Evolutionary conservation across 1,140 invertebrate genomes (phyloP), one percentile per base, ranked within the genome.

Genomic region (Drosophila rufa): DNA sequence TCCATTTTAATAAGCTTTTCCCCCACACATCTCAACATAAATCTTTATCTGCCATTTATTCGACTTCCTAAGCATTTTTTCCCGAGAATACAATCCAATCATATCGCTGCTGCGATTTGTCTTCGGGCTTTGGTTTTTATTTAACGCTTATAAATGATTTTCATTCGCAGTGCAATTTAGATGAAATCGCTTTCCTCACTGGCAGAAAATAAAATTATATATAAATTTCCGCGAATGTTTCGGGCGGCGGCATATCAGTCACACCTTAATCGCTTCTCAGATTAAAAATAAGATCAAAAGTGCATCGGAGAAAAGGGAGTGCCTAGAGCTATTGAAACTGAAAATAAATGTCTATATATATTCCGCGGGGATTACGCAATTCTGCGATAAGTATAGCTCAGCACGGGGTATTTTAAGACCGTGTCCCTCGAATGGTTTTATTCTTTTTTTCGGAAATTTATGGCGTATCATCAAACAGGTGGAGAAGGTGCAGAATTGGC

Each of bases 391-490:
- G 56, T 30, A 15, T 36, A 38, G 43, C 57, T 33, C 15, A 11
- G 8, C n/a, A 36, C 55, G 59, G 69, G 22, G 53, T 73, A 71
- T 71, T 62, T 58, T 17, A 42, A 50, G 69, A 27, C 53, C 15
- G 15, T 71, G 56, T 46, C 15, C 22, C 25, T 14, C 25, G 15
- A 27, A 25, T 58, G 43, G 12, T 33, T 38, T 57, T 50, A 40
- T 17, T 27, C 27, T 15, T 71, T 64, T 79, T 66, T 69, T 46
- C n/a, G 64, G 22, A 68, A 74, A 87, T 87, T 87, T 82, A 87
- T 87, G 70, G 69, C 73, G 55, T 78, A 68, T 82, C 83, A 87
- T 82, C 80, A 87, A 87, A 74, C 61, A 55, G 57, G 55, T 51
- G 50, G 48, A 38, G 45, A 55, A 55, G 57, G 69, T 40, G 46